Conservation (phyloP, 1,140 invertebrate species). For the Drosophila sucinea region DNA sequence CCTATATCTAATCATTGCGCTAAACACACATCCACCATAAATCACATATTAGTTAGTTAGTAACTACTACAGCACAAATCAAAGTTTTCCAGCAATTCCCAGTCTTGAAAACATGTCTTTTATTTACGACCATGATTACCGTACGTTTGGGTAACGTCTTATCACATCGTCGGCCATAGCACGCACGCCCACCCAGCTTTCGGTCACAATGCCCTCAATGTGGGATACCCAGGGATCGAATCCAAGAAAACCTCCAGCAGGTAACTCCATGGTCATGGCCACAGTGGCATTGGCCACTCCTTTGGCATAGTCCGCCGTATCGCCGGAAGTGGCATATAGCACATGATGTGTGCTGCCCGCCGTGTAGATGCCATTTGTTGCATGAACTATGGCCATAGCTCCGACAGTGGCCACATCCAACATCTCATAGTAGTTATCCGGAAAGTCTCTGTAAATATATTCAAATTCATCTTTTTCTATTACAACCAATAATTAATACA, state of each 20-base stretch:
- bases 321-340: constrained; percentile 84
- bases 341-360: constrained; percentile 86
- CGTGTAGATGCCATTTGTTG: constrained; percentile 84
- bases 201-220: constrained; percentile 85
- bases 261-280: constrained; percentile 88
- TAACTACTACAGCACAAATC: constrained; percentile 42
- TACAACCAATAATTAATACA: no score
- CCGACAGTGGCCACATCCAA: constrained; percentile 82
- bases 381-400: constrained; percentile 82
- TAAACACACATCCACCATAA: background rate
- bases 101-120: constrained; percentile 27
- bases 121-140: constrained; percentile 49
- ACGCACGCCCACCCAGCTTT: constrained; percentile 89
- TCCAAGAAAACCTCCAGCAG: constrained; percentile 85
- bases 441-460: constrained; percentile 42
- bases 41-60: constrained; percentile 33
- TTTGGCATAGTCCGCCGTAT: constrained; percentile 87
- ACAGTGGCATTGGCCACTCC: constrained; percentile 85
- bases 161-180: constrained; percentile 74
- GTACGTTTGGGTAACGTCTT: constrained; percentile 33
- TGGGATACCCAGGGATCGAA: constrained; percentile 87
- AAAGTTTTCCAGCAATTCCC: constrained; percentile 32
- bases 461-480: no score
- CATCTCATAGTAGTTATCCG: constrained; percentile 72
- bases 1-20: constrained; percentile 50